These are phyloP conservation scores for Magallana nippona DNA, from an alignment of 2,888 invertebrate genomes.

Conservation along the genomic window DNA sequence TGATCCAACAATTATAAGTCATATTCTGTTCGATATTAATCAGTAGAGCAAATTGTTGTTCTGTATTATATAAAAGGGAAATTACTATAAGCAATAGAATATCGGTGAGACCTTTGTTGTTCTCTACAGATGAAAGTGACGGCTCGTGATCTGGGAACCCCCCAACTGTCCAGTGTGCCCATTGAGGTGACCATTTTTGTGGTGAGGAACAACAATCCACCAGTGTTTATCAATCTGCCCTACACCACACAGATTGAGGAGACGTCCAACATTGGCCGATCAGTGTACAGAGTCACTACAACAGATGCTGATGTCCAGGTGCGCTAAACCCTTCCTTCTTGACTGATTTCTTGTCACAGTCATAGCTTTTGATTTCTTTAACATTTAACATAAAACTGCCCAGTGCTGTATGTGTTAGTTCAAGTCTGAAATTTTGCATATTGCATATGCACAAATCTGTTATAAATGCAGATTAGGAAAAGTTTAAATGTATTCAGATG, in stretches of 20 bases:
- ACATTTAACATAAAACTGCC: too few species aligned
- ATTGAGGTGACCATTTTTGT: slow-evolving; percentile 68
- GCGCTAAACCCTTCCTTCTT: slow-evolving; percentile 11
- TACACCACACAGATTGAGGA: slow-evolving; percentile 59
- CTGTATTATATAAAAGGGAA: too few species aligned
- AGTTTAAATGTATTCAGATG: too few species aligned
- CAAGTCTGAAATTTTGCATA: too few species aligned
- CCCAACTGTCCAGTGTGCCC: slow-evolving; percentile 60
- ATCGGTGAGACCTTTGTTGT: neutral
- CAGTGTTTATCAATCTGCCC: slow-evolving; percentile 67
- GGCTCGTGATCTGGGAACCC: slow-evolving; percentile 69
- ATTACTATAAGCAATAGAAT: neutral
- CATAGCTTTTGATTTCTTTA: too few species aligned
- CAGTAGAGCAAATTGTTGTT: too few species aligned
- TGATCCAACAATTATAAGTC: too few species aligned
- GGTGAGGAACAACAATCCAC: slow-evolving; percentile 66
- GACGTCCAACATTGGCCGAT: slow-evolving; percentile 51
- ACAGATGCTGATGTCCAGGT: slow-evolving; percentile 62
- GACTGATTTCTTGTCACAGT: too few species aligned
- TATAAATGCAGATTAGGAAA: too few species aligned
- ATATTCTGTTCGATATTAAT: too few species aligned
- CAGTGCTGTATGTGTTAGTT: too few species aligned
- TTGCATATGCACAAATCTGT: too few species aligned
- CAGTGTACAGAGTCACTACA: slow-evolving; percentile 66
- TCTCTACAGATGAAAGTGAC: slow-evolving; percentile 68